phyloP scores from a whole-genome alignment of 2,113 vertebrate genomes.

The Bambusicola thoracicus region DNA sequence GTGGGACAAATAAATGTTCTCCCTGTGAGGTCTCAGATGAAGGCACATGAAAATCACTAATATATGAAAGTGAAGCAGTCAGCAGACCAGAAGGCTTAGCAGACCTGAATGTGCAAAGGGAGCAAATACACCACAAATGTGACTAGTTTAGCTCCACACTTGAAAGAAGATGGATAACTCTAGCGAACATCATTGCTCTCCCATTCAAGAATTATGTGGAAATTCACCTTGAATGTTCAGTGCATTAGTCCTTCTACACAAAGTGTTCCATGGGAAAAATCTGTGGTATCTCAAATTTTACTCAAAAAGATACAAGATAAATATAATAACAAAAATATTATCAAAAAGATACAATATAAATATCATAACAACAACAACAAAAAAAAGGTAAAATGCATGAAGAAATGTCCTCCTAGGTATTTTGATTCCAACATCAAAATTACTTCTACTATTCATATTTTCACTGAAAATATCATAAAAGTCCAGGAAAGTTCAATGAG shows the following conservation, averaged over 20 bases:
- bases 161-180: background rate
- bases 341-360: no score
- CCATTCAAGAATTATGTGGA: background rate
- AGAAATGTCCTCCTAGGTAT: background rate
- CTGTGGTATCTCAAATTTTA: background rate
- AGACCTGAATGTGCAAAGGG: background rate
- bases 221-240: background rate
- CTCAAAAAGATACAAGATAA: background rate
- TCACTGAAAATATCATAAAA: background rate
- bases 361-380: no score
- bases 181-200: background rate
- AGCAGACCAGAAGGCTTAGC: background rate
- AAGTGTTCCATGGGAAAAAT: background rate
- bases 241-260: background rate
- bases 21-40: background rate
- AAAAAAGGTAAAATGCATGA: background rate
- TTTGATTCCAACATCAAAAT: background rate
- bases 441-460: background rate
- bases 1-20: background rate
- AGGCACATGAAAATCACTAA: background rate
- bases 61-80: background rate
- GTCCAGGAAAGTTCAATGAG: background rate
- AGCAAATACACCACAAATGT: background rate
- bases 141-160: background rate
- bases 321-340: background rate